Evolutionary conservation across 2,888 invertebrate genomes (phyloP).

Genomic region (Monopis laevigella): DNA sequence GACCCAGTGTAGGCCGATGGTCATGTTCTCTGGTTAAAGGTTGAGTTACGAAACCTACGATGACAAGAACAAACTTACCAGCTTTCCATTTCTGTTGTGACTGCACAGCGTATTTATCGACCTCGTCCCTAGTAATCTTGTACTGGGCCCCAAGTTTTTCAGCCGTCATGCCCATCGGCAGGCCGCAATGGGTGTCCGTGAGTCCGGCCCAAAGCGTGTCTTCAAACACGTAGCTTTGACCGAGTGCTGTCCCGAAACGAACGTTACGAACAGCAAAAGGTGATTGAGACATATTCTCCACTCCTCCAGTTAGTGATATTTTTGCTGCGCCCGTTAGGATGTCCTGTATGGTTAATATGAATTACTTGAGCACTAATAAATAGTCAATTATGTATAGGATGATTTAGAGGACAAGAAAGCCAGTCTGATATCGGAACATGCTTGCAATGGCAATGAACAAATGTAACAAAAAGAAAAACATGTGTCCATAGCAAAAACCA

Average conservation of each 20-base stretch:
- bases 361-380: slow-evolving; percentile 88
- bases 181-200: slow-evolving; percentile 86
- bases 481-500: too few relatives aligned
- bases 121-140: slow-evolving; percentile 81
- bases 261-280: slow-evolving; percentile 87
- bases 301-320: slow-evolving; percentile 90
- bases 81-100: slow-evolving; percentile 91
- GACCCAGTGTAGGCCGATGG: too few relatives aligned
- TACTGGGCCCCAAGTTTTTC: slow-evolving; percentile 89
- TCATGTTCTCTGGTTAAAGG: too few relatives aligned
- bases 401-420: too few relatives aligned
- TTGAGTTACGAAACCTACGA: background rate
- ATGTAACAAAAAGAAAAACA: too few relatives aligned
- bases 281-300: slow-evolving; percentile 95
- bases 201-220: slow-evolving; percentile 90
- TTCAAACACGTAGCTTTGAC: slow-evolving; percentile 80
- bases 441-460: too few relatives aligned
- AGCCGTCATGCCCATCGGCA: slow-evolving; percentile 96
- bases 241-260: slow-evolving; percentile 89
- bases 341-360: slow-evolving; percentile 65
- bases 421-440: too few relatives aligned
- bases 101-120: slow-evolving; percentile 84
- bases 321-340: slow-evolving; percentile 85
- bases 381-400: too few relatives aligned
- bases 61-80: slow-evolving; percentile 55